Evolutionary conservation across 1,140 invertebrate genomes (phyloP).

Genomic region (Aphis craccivora): DNA sequence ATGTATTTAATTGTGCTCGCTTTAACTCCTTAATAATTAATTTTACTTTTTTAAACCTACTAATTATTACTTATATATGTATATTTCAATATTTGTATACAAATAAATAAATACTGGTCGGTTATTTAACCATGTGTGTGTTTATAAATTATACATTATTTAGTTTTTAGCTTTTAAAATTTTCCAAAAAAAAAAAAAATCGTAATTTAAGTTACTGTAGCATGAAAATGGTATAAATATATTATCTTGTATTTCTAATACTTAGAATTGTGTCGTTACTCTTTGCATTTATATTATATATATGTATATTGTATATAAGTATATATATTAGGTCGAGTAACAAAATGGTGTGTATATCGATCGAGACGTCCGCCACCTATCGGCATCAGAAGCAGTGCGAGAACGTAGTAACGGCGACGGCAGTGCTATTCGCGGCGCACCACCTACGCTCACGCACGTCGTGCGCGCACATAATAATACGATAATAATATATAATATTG

Average conservation of each 20-base stretch:
- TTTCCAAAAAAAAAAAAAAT: too few relatives aligned
- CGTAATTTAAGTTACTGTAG: too few relatives aligned
- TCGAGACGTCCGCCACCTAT: background rate
- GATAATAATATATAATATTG: background rate
- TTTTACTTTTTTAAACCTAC: too few relatives aligned
- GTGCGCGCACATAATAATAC: background rate
- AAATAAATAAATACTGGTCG: too few relatives aligned
- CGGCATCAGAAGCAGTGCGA: background rate
- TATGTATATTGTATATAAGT: background rate
- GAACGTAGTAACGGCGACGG: background rate
- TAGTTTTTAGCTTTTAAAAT: too few relatives aligned
- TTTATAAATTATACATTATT: too few relatives aligned
- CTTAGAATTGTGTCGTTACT: background rate
- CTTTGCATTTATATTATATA: background rate
- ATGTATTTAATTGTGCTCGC: too few relatives aligned
- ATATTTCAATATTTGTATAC: background rate
- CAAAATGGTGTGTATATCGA: background rate
- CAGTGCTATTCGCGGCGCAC: background rate
- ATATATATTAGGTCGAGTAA: background rate
- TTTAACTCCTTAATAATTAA: too few relatives aligned
- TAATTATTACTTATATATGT: too few relatives aligned
- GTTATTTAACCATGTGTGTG: too few relatives aligned
- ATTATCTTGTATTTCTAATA: background rate
- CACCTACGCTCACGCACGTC: background rate
- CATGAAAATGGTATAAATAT: background rate